Conservation (phyloP, 1,140 invertebrate genomes). For the Wasmannia auropunctata region DNA sequence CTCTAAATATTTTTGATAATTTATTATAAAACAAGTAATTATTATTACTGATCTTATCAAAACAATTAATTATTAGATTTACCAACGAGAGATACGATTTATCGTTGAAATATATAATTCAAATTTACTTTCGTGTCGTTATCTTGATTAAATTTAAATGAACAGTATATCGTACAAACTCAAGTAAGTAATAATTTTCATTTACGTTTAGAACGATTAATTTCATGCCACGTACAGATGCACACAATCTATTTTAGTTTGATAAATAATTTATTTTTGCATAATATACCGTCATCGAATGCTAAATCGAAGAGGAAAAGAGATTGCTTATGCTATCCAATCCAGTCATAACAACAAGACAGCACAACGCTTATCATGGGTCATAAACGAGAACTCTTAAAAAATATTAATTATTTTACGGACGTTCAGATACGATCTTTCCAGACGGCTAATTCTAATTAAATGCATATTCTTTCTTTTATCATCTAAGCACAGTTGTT, state of each 20-base stretch:
- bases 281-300: background rate
- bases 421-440: background rate
- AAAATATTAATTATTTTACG: slow-evolving; percentile 8
- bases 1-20: background rate
- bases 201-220: background rate
- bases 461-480: background rate
- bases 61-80: background rate
- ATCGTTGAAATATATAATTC: background rate
- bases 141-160: background rate
- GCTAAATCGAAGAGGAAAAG: background rate
- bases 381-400: background rate
- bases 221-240: background rate
- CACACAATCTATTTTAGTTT: background rate
- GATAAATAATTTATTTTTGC: background rate
- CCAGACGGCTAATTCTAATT: slow-evolving; percentile 10
- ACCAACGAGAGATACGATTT: background rate
- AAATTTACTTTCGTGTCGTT: background rate
- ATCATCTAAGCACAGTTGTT: slow-evolving; percentile 21
- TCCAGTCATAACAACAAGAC: slow-evolving; percentile 6
- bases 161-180: background rate
- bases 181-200: background rate
- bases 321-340: background rate
- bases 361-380: slow-evolving; percentile 2
- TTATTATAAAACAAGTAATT: background rate
- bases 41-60: too few species aligned